Evolutionary conservation across 2,113 vertebrate species (phyloP), one percentile per base, ranked within the genome.

Genomic region (Merops nubicus): DNA sequence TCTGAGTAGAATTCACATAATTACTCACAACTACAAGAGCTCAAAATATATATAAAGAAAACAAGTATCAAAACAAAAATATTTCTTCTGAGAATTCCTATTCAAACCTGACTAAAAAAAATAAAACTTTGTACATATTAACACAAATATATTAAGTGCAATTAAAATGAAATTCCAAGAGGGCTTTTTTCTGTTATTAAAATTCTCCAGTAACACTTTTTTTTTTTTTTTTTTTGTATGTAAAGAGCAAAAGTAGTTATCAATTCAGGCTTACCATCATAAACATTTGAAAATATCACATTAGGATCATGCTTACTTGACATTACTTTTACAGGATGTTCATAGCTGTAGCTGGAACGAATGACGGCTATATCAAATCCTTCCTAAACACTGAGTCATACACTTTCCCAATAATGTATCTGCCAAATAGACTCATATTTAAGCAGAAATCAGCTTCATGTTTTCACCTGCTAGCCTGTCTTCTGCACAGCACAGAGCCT

Each of bases 371-470:
- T 87, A 93, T 79, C 6, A 77, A 84, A 78, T 48, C 76, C 89
- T 96, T 96, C 70, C 70, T 87, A 78, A 87, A 85, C 51, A 81
- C 33, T 90, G 91, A 96, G 63, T 97, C 93, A 97, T 28, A 92
- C 9, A 75, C 15, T 56, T 88, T 85, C 67, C 57, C 38, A 89
- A 38, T 50, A 94, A 94, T 45, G 74, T 84, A 91, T 70, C 83
- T 88, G 40, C 40, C 82, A 93, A 92, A 96, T 7, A 96, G 62
- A 94, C 6, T 33, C 20, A 64, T 88, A 96, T 96, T 86, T 94
- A 93, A 97, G 85, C 34, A 75, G 87, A 92, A 89, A 91, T 76
- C 48, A 85, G 74, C 56, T 95, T 94, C 91, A 77, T 88, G 92
- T 97, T 97, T 97, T 87, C 57, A 96, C 91, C 79, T 93, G 91